A percentile compares a stretch with the other conserved stretches of the same genome.
Conservation (phyloP, 2,888 invertebrate species). For the Drosophila nr. perissopoda region DNA sequence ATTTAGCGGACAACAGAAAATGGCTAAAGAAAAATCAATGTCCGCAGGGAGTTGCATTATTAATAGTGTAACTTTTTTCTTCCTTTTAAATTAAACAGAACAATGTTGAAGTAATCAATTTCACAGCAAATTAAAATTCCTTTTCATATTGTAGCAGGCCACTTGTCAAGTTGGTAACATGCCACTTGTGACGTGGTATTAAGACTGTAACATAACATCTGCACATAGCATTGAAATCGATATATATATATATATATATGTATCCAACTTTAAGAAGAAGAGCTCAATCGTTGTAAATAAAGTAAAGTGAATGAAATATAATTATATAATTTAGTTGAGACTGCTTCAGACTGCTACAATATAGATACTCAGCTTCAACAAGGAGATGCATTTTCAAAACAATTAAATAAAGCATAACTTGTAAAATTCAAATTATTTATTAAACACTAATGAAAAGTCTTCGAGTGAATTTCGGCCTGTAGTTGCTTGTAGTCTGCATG, state of each 20-base stretch:
- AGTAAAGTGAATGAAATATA: neutral
- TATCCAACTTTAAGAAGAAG: neutral
- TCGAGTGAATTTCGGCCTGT: slow-evolving; percentile 1
- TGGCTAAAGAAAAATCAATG: neutral
- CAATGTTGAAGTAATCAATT: neutral
- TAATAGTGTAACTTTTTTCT: slow-evolving; percentile 8
- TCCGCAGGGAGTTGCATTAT: neutral
- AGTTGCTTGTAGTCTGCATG: neutral
- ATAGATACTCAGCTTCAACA: neutral
- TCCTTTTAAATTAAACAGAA: neutral
- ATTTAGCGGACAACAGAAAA: slow-evolving; percentile 17
- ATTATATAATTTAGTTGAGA: neutral
- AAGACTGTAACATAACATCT: neutral
- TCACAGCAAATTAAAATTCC: neutral
- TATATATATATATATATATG: too few species aligned
- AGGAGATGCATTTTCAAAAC: neutral
- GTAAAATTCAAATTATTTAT: neutral
- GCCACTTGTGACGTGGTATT: neutral
- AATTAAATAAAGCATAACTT: neutral
- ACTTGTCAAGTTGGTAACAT: neutral
- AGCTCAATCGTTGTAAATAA: neutral
- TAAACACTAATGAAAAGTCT: slow-evolving; percentile 1
- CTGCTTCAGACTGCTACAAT: neutral
- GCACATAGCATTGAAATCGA: too few species aligned
- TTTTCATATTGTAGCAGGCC: neutral